phyloP scores from a whole-genome alignment of 2,888 invertebrate genomes.

The Tenthredo scrophulariae region DNA sequence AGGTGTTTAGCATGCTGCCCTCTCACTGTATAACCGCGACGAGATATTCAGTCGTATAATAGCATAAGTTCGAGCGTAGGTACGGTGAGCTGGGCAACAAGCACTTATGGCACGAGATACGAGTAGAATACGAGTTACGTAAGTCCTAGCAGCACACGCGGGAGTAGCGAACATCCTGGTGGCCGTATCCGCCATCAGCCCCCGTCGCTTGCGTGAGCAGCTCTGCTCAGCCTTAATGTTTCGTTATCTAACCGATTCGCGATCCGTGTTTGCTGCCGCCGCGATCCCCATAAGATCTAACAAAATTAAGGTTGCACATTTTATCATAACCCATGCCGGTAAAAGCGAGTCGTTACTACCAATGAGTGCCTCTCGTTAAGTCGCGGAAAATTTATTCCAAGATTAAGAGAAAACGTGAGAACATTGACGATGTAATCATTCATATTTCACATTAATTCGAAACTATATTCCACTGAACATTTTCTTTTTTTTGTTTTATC shows the following conservation, averaged over 20 bases:
- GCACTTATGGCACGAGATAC: conserved; percentile 62
- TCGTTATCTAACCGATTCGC: conserved; percentile 48
- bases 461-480: neutral
- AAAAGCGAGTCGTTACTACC: neutral
- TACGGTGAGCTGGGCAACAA: conserved; percentile 56
- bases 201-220: conserved; percentile 54
- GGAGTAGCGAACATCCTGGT: conserved; percentile 59
- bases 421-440: neutral
- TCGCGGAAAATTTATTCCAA: neutral
- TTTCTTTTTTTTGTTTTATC: neutral
- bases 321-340: conserved; percentile 21
- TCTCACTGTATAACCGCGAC: conserved; percentile 49
- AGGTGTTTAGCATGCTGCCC: conserved; percentile 64
- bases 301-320: conserved; percentile 5
- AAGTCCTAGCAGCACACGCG: conserved; percentile 58
- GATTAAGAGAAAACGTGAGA: neutral
- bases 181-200: conserved; percentile 55
- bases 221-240: conserved; percentile 44
- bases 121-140: conserved; percentile 58
- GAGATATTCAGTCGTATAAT: conserved; percentile 45
- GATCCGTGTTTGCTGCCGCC: conserved; percentile 27
- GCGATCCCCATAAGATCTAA: conserved; percentile 3
- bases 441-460: neutral
- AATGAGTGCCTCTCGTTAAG: neutral
- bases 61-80: conserved; percentile 49